Conservation (phyloP, 1,140 invertebrate species). For the Drosophila murphyi region DNA sequence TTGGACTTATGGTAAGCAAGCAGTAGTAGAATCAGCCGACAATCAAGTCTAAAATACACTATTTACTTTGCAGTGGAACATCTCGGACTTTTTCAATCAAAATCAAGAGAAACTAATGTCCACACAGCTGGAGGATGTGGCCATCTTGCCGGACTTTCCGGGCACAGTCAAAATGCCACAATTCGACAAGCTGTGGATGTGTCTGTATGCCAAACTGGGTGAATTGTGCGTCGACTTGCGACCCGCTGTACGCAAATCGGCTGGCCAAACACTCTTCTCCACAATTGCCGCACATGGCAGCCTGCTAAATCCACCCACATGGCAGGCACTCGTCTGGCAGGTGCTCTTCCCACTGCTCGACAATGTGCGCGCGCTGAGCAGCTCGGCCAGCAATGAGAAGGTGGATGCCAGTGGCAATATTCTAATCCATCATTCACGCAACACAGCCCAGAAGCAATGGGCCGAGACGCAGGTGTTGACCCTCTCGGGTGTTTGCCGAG, state of each 20-base stretch:
- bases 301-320: conserved; percentile 93
- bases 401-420: conserved; percentile 97
- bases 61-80: conserved; percentile 94
- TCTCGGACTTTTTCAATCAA: conserved; percentile 98
- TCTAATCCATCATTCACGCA: conserved; percentile 98
- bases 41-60: neutral
- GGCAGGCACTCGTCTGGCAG: conserved; percentile 95
- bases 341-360: conserved; percentile 98
- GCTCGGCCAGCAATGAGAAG: conserved; percentile 96
- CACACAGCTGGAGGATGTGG: conserved; percentile 88
- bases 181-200: conserved; percentile 98
- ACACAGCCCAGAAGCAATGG: conserved; percentile 99
- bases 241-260: conserved; percentile 98
- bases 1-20: conserved; percentile 94
- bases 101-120: conserved; percentile 94
- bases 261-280: conserved; percentile 98
- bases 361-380: conserved; percentile 95
- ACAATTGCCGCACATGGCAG: conserved; percentile 98
- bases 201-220: conserved; percentile 93
- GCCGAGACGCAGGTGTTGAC: conserved; percentile 95
- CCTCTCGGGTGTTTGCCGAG: conserved; percentile 88
- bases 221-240: conserved; percentile 97
- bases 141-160: conserved; percentile 92
- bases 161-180: conserved; percentile 93
- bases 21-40: neutral